Percentiles rank a stretch among this genome's conserved stretches.
Evolutionary conservation across 2,113 vertebrate species (phyloP).

Genomic region (Oplegnathus fasciatus): DNA sequence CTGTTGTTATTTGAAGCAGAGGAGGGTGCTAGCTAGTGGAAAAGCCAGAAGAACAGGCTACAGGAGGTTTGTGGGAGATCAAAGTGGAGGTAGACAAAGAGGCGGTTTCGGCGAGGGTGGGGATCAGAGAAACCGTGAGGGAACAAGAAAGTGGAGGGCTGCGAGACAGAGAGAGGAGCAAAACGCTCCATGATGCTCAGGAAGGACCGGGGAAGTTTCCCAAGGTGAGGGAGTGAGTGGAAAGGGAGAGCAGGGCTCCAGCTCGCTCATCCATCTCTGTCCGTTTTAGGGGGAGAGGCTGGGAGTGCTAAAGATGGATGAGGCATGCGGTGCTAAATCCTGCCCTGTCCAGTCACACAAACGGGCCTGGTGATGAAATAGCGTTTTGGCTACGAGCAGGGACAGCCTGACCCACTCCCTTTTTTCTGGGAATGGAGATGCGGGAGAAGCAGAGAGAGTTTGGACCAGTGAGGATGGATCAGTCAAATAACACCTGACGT

Average conservation of each 20-base stretch:
- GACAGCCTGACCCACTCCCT: conserved; percentile 59
- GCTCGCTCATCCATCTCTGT: conserved; percentile 75
- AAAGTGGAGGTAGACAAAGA: conserved; percentile 12
- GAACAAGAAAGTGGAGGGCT: conserved; percentile 11
- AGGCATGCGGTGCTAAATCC: conserved; percentile 74
- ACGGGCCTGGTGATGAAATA: conserved; percentile 69
- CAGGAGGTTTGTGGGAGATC: not conserved
- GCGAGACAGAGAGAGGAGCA: conserved; percentile 27
- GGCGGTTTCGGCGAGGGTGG: not conserved
- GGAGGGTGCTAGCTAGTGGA: not conserved
- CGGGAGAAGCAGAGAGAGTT: conserved; percentile 44
- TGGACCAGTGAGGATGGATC: conserved; percentile 52
- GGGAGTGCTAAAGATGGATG: conserved; percentile 75
- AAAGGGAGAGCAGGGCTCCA: conserved; percentile 54
- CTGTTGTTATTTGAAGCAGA: not conserved
- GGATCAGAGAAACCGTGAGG: conserved; percentile 2
- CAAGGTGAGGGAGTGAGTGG: conserved; percentile 66
- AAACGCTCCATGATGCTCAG: conserved; percentile 44
- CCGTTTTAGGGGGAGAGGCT: conserved; percentile 69
- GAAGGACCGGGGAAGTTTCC: conserved; percentile 38
- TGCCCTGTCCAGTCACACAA: conserved; percentile 69
- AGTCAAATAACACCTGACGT: conserved; percentile 68
- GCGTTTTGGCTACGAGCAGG: conserved; percentile 69
- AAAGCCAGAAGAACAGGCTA: not conserved
- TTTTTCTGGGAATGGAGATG: conserved; percentile 62